These are phyloP conservation scores for Hetaerina titia DNA, from an alignment of 2,888 invertebrate genomes.

Conservation along the genomic window DNA sequence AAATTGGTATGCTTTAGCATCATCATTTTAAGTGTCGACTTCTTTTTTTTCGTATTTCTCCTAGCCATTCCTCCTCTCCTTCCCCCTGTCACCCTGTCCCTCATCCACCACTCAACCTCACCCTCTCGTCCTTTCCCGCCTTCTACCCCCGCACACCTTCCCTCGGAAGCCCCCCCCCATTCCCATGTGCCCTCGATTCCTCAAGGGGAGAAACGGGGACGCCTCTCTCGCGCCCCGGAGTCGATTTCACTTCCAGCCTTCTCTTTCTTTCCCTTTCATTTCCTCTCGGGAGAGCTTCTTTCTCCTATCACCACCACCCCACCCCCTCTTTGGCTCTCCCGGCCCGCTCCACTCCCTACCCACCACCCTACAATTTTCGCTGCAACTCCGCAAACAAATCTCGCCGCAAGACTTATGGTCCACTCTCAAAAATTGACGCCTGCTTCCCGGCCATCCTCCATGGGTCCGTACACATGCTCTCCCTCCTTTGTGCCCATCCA, in stretches of 20 bases:
- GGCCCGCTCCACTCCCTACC: not conserved
- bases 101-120: not conserved
- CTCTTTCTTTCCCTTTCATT: conserved; percentile 58
- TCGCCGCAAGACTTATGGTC: not conserved
- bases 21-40: too few relatives aligned
- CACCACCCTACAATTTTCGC: not conserved
- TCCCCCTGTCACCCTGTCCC: not conserved
- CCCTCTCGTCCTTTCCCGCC: not conserved
- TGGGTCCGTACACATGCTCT: too few relatives aligned
- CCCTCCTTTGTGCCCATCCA: not conserved
- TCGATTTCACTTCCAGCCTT: conserved; percentile 63
- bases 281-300: not conserved
- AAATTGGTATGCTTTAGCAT: too few relatives aligned
- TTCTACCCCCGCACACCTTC: not conserved
- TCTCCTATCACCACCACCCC: not conserved
- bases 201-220: conserved; percentile 47
- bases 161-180: not conserved
- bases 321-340: not conserved
- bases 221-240: not conserved
- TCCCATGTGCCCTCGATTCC: conserved; percentile 25
- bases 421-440: too few relatives aligned
- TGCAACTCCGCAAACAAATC: not conserved
- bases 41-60: not conserved
- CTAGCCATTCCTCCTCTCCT: not conserved
- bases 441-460: too few relatives aligned